A percentile compares a stretch with the other conserved stretches of the same genome.
Evolutionary conservation across 1,140 invertebrate genomes (phyloP).

Genomic region (Trichonephila clavipes): DNA sequence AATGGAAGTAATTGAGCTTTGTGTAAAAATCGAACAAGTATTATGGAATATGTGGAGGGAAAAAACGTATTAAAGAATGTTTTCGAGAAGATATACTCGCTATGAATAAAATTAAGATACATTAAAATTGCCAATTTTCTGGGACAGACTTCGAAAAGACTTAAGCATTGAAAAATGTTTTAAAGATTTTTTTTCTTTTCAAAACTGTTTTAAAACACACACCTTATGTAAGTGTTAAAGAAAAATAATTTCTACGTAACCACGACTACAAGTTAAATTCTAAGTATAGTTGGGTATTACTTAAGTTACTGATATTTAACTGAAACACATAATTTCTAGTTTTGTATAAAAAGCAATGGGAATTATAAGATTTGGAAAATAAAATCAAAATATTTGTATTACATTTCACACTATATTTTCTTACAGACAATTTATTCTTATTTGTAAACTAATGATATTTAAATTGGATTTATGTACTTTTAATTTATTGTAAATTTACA

Average conservation of each 20-base stretch:
- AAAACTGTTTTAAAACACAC: no score
- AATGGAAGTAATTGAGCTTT: background rate
- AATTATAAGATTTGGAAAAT: background rate
- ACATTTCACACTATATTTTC: no score
- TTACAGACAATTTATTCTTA: no score
- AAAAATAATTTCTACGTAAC: no score
- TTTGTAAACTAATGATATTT: no score
- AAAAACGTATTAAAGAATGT: background rate
- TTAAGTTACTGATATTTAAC: background rate
- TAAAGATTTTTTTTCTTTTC: no score
- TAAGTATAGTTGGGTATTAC: background rate
- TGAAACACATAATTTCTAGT: background rate
- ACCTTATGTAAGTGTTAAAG: no score
- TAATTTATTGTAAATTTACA: no score
- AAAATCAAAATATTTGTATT: no score
- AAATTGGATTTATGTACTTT: no score
- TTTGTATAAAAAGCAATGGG: background rate
- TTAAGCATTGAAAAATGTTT: background rate
- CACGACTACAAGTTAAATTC: no score
- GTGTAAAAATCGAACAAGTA: background rate
- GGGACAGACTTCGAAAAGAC: background rate
- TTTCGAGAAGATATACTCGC: background rate
- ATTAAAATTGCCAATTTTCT: background rate
- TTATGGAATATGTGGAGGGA: background rate
- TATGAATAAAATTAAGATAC: background rate